Base-by-base conservation (phyloP, 1,140 invertebrate genomes). In the Micrasema minimum region DNA sequence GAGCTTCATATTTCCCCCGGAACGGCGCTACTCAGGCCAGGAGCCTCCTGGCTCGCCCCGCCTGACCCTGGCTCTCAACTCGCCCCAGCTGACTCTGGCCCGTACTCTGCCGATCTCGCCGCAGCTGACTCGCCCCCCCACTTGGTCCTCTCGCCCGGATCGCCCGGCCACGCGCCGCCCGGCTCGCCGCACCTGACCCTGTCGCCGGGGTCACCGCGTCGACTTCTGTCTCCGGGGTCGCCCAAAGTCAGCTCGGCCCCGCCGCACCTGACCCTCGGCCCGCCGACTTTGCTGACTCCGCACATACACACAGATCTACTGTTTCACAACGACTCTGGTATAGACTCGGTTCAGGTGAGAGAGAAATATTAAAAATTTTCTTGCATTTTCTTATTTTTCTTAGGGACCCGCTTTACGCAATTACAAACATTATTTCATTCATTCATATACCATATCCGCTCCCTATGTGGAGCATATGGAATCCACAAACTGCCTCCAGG, bases 261-360 rank as follows among this genome's bases (percentile, higher is more conserved):
- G n/a, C 48, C 48, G 45, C 71, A 72, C 48, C 59, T 62, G 37
- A 62, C 57, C 16, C 41, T 74, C 37, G 46, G 55, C 11, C 43
- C 62, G 12, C 72, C 72, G 7, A 50, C 16, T 22, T 41, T 65
- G 12, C 37, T 43, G 0, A 43, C 57, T 11, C 57, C 57, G 1
- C 57, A 43, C 57, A 20, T 10, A 7, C 37, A 45, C 22, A 38
- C 61, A 16, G 80, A 81, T n/a, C 71, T 72, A 14, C 78, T 77
- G 51, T 68, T 76, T 46, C 81, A 82, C 59, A 78, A 81, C 69
- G 87, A 89, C 73, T 88, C 87, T 0, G 90, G 90, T 48, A 91
- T 91, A 76, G 89, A 91, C 57, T 91, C 90, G n/a, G 87, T 88
- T 55, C 88, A 89, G 85, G 88, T 88, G 78, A 69, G n/a, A n/a